Conservation (phyloP, 2,888 invertebrate genomes). For the Sesia apiformis region DNA sequence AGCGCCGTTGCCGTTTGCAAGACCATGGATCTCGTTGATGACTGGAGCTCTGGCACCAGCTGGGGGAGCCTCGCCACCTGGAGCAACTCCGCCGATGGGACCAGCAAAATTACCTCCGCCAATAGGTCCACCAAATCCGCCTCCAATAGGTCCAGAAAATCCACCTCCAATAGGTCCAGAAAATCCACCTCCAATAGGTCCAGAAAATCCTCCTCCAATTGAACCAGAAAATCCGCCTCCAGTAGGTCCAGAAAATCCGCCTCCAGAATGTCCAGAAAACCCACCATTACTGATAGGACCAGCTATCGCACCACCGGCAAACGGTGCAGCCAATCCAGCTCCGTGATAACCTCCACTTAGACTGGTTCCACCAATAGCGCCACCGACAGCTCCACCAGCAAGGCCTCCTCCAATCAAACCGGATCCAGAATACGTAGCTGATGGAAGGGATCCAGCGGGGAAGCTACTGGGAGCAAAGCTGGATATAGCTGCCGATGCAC, state of each 20-base stretch:
- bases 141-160: slow-evolving; percentile 7
- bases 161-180: slow-evolving; percentile 6
- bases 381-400: slow-evolving; percentile 8
- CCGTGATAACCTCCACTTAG: background rate
- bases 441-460: slow-evolving; percentile 55
- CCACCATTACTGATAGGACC: background rate
- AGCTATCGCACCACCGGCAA: background rate
- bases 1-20: slow-evolving; percentile 56
- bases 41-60: slow-evolving; percentile 50
- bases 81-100: slow-evolving; percentile 5
- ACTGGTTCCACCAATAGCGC: slow-evolving; percentile 3
- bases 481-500: slow-evolving; percentile 16
- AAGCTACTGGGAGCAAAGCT: slow-evolving; percentile 62
- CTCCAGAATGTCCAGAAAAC: background rate
- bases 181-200: slow-evolving; percentile 4
- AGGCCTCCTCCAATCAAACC: slow-evolving; percentile 13
- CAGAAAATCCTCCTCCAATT: slow-evolving; percentile 4
- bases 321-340: background rate
- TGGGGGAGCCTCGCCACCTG: slow-evolving; percentile 33
- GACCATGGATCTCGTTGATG: slow-evolving; percentile 53
- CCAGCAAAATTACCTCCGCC: slow-evolving; percentile 9
- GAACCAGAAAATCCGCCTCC: slow-evolving; percentile 10
- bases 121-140: slow-evolving; percentile 9
- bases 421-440: slow-evolving; percentile 47
- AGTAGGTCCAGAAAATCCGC: slow-evolving; percentile 1